Base-by-base conservation (phyloP, 2,113 vertebrate species). In the Hemicordylus capensis region DNA sequence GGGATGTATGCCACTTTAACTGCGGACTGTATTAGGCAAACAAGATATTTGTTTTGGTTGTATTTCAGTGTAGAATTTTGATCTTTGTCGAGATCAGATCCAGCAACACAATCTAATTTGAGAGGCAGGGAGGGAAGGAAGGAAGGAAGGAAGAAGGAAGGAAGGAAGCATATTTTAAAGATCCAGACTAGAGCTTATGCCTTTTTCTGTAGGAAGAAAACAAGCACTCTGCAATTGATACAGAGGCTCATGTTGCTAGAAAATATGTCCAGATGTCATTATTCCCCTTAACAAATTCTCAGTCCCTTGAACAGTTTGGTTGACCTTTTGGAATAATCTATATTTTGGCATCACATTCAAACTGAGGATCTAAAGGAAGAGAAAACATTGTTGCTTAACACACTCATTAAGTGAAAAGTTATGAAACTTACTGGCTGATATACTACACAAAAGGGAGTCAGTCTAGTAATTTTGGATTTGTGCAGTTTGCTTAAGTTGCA, bases 141-240 rank as follows among this genome's bases (percentile, higher is more conserved):
- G 46, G n/a, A 51, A 34, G 9, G 69, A 37, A 39, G 81, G 59
- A 42, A 70, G 83, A 15, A 42, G 81, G 58, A n/a, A 20, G 44
- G 86, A 82, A 76, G 2, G 8, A 58, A 79, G 81, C 67, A 17
- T 54, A 64, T 81, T 84, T 14, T 22, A 77, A 78, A 59, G n/a
- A 31, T 82, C 51, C n/a, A n/a, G n/a, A n/a, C 31, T 34, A 84
- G 72, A 63, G 72, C 66, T 85, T 2, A 3, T 64, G 26, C 86
- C 39, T n/a, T 64, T 64, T 8, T 74, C 37, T 34, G 51, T 66
- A 89, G 37, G 91, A 85, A 24, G 31, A 88, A 82, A 67, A 80
- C 20, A 59, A 39, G 11, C 15, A 4, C 31, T 34, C 72, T 54
- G 61, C 63, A 69, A 34, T 14, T 24, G 51, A 10, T 59, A 37